Evolutionary conservation across 2,113 vertebrate genomes (phyloP), one percentile per base, ranked within the genome.

Genomic region (Heterotis niloticus): DNA sequence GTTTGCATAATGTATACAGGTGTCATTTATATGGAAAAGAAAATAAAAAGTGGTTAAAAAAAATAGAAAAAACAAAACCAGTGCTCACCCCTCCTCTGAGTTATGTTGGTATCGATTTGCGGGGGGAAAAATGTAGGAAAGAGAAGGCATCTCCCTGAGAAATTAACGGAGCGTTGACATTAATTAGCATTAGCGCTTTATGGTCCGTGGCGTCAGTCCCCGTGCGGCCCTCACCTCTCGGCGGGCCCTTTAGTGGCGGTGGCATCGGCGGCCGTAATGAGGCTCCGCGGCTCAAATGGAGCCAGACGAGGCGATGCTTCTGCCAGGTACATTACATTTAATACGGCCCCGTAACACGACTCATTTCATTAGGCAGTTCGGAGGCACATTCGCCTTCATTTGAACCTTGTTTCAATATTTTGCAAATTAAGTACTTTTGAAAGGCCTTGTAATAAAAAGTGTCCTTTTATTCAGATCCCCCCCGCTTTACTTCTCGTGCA

Each of bases 131-230:
- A 92, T 90, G 88, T 2, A 44, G 34, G 34, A 44, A 44, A 44
- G 34, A 44, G 34, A 44, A 44, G 34, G 79, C 84, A 88, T 87
- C 83, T 82, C 56, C 86, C 84, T 85, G 85, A 91, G 88, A 92
- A 91, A 88, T 84, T 80, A 74, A 72, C 60, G 84, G 86, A 83
- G 87, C 87, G 84, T 85, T 83, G 81, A 87, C 86, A 84, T 90
- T 92, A 93, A 92, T 93, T 93, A 91, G 91, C 90, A 92, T 88
- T 84, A 44, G 81, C 62, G 86, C 83, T 92, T 92, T 92, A 93
- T 91, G 89, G 87, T 75, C 87, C 85, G 82, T 90, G 88, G 71
- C 89, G 86, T 85, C 85, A 85, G 89, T 89, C 88, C 85, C 85
- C 29, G 83, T 78, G 82, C 71, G 85, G 34, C 84, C 85, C 79